Percentiles rank a stretch among this genome's conserved stretches.
Evolutionary conservation across 2,797 vertebrate genomes (phyloP).

Genomic region (Odontamblyopus rebecca): DNA sequence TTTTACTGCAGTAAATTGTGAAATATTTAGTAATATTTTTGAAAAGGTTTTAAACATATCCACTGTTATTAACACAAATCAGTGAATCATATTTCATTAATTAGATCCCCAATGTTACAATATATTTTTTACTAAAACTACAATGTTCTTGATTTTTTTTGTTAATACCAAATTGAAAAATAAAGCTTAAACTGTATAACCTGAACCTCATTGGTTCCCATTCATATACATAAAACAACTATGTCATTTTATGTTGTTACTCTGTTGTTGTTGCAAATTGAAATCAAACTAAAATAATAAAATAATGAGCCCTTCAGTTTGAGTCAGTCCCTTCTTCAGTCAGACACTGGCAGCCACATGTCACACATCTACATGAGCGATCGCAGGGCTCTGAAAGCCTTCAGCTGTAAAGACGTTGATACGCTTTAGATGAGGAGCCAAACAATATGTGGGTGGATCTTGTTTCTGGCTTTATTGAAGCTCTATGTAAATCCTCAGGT

Average conservation of each 20-base stretch:
- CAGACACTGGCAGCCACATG: constrained; percentile 33
- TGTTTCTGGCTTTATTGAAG: constrained; percentile 50
- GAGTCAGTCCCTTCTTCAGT: constrained; percentile 43
- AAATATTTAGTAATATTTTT: neutral
- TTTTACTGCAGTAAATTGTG: constrained; percentile 4
- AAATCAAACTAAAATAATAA: neutral
- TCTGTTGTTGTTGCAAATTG: constrained; percentile 1
- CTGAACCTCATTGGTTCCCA: neutral
- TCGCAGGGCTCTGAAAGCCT: constrained; percentile 48
- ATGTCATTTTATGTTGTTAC: neutral
- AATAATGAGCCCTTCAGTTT: constrained; percentile 6
- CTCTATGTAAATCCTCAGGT: constrained; percentile 65
- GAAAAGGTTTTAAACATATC: neutral
- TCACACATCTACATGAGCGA: constrained; percentile 51
- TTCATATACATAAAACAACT: neutral
- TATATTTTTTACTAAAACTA: neutral
- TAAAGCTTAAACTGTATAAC: neutral
- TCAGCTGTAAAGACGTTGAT: constrained; percentile 55
- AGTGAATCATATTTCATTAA: neutral
- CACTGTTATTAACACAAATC: neutral
- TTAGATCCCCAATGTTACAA: neutral
- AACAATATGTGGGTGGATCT: constrained; percentile 47
- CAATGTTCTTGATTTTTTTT: neutral
- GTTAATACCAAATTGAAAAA: neutral
- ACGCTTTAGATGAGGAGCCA: constrained; percentile 50